phyloP scores from a whole-genome alignment of 2,888 invertebrate species.

The Amblyjoppa fuscipennis region DNA sequence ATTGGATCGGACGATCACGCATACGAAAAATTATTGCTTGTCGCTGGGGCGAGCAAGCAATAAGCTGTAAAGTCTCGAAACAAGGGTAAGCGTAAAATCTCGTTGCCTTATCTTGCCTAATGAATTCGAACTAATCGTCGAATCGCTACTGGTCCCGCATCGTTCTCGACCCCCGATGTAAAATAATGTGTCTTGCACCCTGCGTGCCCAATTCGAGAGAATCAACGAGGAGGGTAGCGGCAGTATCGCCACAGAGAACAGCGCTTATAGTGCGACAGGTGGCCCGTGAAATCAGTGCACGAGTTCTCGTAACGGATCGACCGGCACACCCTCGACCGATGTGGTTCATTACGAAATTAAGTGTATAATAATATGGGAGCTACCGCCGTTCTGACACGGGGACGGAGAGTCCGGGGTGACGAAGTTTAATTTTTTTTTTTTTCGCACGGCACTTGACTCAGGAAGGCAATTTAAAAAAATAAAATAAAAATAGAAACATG shows the following conservation, averaged over 20 bases:
- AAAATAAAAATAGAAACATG: neutral
- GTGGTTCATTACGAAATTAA: slow-evolving; percentile 81
- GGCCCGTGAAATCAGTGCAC: slow-evolving; percentile 84
- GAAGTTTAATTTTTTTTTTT: slow-evolving; percentile 51
- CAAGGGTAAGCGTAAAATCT: slow-evolving; percentile 48
- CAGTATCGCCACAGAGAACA: slow-evolving; percentile 1
- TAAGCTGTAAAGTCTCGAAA: slow-evolving; percentile 33
- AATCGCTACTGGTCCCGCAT: slow-evolving; percentile 52
- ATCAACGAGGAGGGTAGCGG: slow-evolving; percentile 75
- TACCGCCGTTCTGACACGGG: slow-evolving; percentile 54
- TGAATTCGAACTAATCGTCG: slow-evolving; percentile 69
- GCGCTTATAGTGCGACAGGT: slow-evolving; percentile 81
- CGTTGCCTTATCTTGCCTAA: slow-evolving; percentile 63
- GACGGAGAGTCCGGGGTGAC: slow-evolving; percentile 64
- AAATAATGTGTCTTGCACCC: slow-evolving; percentile 80
- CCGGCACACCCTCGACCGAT: slow-evolving; percentile 73
- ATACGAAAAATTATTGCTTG: slow-evolving; percentile 1
- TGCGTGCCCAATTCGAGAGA: slow-evolving; percentile 81
- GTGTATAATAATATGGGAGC: slow-evolving; percentile 79
- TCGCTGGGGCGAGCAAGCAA: neutral
- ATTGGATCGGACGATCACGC: no score
- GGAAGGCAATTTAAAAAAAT: neutral
- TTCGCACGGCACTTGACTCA: slow-evolving; percentile 51
- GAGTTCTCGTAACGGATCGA: slow-evolving; percentile 76
- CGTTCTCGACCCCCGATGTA: slow-evolving; percentile 70